These are phyloP conservation scores for Spisula solida DNA, from an alignment of 2,888 invertebrate genomes.

Conservation along the genomic window DNA sequence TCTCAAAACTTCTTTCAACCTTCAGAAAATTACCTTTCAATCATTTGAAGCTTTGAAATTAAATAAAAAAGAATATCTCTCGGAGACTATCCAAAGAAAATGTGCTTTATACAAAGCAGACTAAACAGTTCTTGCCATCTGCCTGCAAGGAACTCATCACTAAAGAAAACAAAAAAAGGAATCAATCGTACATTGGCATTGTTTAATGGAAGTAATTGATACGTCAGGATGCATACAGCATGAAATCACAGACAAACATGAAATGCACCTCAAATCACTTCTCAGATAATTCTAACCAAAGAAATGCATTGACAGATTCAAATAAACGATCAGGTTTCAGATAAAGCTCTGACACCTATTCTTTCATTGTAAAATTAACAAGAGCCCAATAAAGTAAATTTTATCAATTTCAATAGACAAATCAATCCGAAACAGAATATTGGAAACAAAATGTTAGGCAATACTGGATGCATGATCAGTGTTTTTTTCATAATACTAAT, in stretches of 20 bases:
- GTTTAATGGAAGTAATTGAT: not conserved
- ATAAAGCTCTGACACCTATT: no score
- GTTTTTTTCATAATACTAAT: no score
- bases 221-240: conserved; percentile 15
- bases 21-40: conserved; percentile 24
- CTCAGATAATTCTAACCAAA: not conserved
- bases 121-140: conserved; percentile 29
- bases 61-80: not conserved
- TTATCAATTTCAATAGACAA: no score
- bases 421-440: no score
- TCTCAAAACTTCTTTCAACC: not conserved
- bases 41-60: not conserved
- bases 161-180: conserved; percentile 10
- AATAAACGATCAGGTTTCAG: not conserved
- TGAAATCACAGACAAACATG: conserved; percentile 10
- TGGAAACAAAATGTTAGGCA: no score
- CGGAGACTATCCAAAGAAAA: conserved; percentile 23
- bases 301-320: not conserved
- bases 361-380: no score
- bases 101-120: conserved; percentile 21
- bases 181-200: conserved; percentile 9
- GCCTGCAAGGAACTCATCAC: not conserved
- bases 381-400: no score
- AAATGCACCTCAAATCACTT: not conserved
- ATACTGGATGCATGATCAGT: no score